Percentiles rank a stretch among this genome's conserved stretches.
These are phyloP conservation scores for Stenolophus ochropezus DNA, from an alignment of 2,888 invertebrate genomes.

Conservation along the genomic window DNA sequence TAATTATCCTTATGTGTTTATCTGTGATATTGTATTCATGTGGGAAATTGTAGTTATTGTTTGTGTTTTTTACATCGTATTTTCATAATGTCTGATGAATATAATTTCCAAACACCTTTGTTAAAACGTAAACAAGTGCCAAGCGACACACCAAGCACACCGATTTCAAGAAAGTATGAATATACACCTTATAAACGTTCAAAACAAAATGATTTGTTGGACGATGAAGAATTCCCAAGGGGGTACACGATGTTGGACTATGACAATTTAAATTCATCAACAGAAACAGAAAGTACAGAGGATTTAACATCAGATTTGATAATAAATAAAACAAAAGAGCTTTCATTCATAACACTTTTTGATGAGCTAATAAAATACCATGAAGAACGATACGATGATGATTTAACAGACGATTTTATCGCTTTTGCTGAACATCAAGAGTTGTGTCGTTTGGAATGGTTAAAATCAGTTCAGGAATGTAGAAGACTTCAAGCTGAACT, in stretches of 20 bases:
- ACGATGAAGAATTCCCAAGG: constrained; percentile 48
- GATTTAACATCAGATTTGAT: not conserved
- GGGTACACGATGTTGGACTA: not conserved
- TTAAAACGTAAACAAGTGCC: constrained; percentile 9
- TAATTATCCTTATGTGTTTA: constrained; percentile 27
- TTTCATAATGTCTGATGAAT: constrained; percentile 24
- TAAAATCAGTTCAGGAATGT: constrained; percentile 83
- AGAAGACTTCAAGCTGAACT: constrained; percentile 82
- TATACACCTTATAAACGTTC: constrained; percentile 43
- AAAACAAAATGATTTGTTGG: constrained; percentile 19
- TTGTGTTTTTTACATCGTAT: constrained; percentile 1
- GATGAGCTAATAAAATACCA: constrained; percentile 40
- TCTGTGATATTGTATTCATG: not conserved
- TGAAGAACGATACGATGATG: constrained; percentile 12
- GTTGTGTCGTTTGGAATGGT: constrained; percentile 72
- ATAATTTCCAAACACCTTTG: not conserved
- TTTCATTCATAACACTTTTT: constrained; percentile 24
- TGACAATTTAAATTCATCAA: too few species aligned
- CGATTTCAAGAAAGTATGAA: not conserved
- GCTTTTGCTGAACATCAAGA: constrained; percentile 54
- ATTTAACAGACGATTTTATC: constrained; percentile 46
- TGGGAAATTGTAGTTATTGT: constrained; percentile 2
- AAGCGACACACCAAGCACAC: not conserved
- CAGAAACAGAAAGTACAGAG: not conserved
- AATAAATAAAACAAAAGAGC: not conserved